Conservation (phyloP, 2,113 vertebrate genomes). For the Gobiocypris rarus region DNA sequence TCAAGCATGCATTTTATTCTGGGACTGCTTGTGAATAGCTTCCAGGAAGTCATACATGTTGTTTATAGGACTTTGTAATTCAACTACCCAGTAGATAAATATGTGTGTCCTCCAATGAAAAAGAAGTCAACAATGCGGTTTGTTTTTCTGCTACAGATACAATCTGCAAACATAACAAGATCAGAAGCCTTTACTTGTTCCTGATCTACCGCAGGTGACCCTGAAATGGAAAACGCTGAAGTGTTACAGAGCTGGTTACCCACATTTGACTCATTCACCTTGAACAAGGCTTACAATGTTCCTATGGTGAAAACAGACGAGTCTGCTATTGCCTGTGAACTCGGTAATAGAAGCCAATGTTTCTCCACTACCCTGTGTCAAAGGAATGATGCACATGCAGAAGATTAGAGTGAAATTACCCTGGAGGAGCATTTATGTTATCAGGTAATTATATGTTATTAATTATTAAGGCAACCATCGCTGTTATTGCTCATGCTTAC, state of each 20-base stretch:
- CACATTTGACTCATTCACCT: constrained; percentile 19
- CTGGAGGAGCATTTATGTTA: constrained; percentile 1
- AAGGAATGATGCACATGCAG: background rate
- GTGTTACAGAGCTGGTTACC: constrained; percentile 21
- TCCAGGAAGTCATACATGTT: background rate
- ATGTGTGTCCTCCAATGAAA: background rate
- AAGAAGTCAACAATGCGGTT: background rate
- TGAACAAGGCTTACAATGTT: background rate
- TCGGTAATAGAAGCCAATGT: constrained; percentile 5
- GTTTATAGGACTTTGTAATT: background rate
- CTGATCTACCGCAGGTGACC: constrained; percentile 18
- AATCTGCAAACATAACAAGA: constrained; percentile 29
- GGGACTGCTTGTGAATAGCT: background rate
- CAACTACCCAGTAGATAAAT: background rate
- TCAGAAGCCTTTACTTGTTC: background rate
- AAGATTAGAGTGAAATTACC: background rate
- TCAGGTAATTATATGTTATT: background rate
- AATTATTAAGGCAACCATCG: constrained; percentile 4
- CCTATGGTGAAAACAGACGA: background rate
- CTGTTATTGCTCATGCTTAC: background rate
- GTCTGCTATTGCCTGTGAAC: constrained; percentile 23
- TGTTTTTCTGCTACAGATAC: background rate
- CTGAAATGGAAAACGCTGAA: constrained; percentile 18
- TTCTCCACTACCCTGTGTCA: background rate
- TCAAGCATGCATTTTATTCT: too few species aligned